Evolutionary conservation across 1,140 invertebrate species (phyloP).

Genomic region (Liolophura sinensis): DNA sequence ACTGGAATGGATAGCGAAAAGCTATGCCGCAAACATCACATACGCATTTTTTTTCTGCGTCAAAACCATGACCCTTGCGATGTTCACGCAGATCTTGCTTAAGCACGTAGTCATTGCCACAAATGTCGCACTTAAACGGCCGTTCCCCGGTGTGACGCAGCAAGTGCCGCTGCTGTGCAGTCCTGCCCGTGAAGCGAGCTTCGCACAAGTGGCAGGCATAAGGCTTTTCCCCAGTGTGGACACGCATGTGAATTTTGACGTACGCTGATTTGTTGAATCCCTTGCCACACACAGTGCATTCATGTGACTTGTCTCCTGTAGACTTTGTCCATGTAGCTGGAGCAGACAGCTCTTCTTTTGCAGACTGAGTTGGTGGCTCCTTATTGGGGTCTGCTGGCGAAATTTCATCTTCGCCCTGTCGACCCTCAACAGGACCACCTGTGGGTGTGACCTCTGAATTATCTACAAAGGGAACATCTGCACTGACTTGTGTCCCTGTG

Average conservation of each 20-base stretch:
- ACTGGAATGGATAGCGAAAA: conserved; percentile 14
- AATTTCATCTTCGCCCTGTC: too few species aligned
- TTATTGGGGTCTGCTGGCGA: too few species aligned
- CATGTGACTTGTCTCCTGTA: conserved; percentile 44
- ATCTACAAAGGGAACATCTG: too few species aligned
- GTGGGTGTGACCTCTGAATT: too few species aligned
- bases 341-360: too few species aligned
- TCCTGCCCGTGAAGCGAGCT: conserved; percentile 25
- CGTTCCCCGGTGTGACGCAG: conserved; percentile 31
- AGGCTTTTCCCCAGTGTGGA: conserved; percentile 96
- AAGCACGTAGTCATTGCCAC: conserved; percentile 68
- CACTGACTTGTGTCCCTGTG: too few species aligned
- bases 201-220: conserved; percentile 92
- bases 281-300: conserved; percentile 90
- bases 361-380: too few species aligned
- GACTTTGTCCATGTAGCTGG: too few species aligned
- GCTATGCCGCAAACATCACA: conserved; percentile 31
- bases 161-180: conserved; percentile 29
- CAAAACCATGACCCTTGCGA: neutral
- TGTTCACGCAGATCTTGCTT: neutral
- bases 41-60: conserved; percentile 24
- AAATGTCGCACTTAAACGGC: conserved; percentile 69
- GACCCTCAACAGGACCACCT: too few species aligned
- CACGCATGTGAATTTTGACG: conserved; percentile 89
- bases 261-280: conserved; percentile 93